Percentiles rank a stretch among this genome's conserved stretches.
These are phyloP conservation scores for Leucozona laternaria DNA, from an alignment of 2,888 invertebrate species.

Conservation along the genomic window DNA sequence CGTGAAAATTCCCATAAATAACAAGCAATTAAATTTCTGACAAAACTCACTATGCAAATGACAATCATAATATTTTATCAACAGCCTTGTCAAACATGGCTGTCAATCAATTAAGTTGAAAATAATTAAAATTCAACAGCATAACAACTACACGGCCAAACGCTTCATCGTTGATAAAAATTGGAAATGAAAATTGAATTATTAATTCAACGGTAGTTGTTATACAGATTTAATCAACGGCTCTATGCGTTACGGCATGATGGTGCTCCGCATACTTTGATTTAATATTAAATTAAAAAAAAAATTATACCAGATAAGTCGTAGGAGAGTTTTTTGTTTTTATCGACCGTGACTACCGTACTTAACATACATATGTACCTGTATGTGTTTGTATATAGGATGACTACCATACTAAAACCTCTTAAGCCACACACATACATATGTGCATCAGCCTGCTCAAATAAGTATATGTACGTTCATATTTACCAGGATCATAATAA, in stretches of 20 bases:
- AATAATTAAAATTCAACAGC: slow-evolving; percentile 46
- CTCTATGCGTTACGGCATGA: neutral
- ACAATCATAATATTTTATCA: slow-evolving; percentile 41
- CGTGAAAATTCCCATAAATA: neutral
- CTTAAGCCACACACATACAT: slow-evolving; percentile 12
- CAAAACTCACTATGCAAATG: slow-evolving; percentile 27
- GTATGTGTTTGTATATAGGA: too few species aligned
- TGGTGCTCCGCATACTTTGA: neutral
- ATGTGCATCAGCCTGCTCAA: neutral
- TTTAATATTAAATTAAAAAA: slow-evolving; percentile 21
- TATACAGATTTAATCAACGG: slow-evolving; percentile 54
- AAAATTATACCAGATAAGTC: slow-evolving; percentile 43
- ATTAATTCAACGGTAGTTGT: slow-evolving; percentile 53
- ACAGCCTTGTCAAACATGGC: slow-evolving; percentile 37
- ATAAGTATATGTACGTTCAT: neutral
- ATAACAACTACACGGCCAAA: neutral
- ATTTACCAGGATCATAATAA: slow-evolving; percentile 43
- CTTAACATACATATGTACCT: neutral
- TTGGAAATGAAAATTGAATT: slow-evolving; percentile 44
- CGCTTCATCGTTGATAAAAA: slow-evolving; percentile 25
- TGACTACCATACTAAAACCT: neutral
- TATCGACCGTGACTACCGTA: slow-evolving; percentile 29
- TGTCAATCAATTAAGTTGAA: slow-evolving; percentile 53
- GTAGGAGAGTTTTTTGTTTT: neutral
- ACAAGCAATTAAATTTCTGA: slow-evolving; percentile 15